Evolutionary conservation across 2,888 invertebrate genomes (phyloP).

Genomic region (Chrysina gloriosa): DNA sequence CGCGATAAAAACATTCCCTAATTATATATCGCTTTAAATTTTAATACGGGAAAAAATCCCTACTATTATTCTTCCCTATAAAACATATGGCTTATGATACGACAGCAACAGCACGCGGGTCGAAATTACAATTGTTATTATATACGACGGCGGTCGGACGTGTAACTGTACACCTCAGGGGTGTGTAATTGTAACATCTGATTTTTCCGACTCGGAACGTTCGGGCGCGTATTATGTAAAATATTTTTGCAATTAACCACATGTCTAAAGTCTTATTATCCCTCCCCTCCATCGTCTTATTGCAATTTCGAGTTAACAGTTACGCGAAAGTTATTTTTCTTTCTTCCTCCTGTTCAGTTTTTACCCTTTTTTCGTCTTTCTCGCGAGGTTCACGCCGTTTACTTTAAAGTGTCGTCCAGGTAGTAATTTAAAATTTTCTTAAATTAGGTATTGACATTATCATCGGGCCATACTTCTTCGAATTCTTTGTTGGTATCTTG

Average conservation of each 20-base stretch:
- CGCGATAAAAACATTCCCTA: conserved; percentile 56
- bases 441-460: conserved; percentile 4
- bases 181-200: conserved; percentile 56
- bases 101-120: conserved; percentile 16
- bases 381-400: not conserved
- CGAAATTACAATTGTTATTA: conserved; percentile 35
- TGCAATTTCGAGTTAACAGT: conserved; percentile 43
- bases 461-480: too few species aligned
- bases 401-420: not conserved
- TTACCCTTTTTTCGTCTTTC: not conserved
- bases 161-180: conserved; percentile 58
- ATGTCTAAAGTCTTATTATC: conserved; percentile 29
- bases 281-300: conserved; percentile 26
- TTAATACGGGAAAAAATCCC: conserved; percentile 55
- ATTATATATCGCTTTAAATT: conserved; percentile 58
- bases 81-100: conserved; percentile 57
- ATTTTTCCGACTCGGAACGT: conserved; percentile 45
- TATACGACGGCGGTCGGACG: conserved; percentile 39
- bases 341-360: not conserved
- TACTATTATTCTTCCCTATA: conserved; percentile 54
- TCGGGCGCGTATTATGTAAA: conserved; percentile 42
- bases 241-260: conserved; percentile 20
- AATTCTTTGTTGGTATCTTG: too few species aligned
- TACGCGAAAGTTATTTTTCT: conserved; percentile 45
- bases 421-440: conserved; percentile 22